Percentiles rank a stretch among this genome's conserved stretches.
Conservation (phyloP, 2,113 vertebrate genomes). For the Grallaria varia region DNA sequence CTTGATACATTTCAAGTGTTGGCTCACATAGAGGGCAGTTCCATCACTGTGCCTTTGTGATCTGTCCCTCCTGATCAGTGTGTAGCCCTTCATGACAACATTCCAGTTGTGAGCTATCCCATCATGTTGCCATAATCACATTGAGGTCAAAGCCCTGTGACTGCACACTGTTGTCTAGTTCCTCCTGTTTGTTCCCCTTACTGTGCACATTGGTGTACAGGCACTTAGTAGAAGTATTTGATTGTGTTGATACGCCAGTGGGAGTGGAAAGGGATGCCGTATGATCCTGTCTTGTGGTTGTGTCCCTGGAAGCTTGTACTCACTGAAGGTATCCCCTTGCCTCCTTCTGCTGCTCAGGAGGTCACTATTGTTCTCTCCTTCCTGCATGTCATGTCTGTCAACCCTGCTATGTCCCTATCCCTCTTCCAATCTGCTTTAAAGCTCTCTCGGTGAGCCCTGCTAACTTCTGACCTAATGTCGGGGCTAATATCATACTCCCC, state of each 20-base stretch:
- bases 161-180: not conserved
- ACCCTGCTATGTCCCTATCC: not conserved
- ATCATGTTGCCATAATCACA: not conserved
- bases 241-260: rapidly evolving
- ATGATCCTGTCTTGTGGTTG: not conserved
- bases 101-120: not conserved
- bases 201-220: not conserved
- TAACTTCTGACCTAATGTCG: not conserved
- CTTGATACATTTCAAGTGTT: not conserved
- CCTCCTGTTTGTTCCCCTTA: not conserved
- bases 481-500: not conserved
- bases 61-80: not conserved
- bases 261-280: not conserved
- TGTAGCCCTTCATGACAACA: too few relatives aligned
- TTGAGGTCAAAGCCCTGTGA: not conserved
- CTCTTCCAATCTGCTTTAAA: not conserved
- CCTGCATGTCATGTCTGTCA: not conserved
- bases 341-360: not conserved
- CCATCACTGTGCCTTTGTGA: rapidly evolving
- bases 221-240: not conserved
- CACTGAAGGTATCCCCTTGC: not conserved
- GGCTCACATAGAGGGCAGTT: not conserved
- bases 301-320: not conserved
- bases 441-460: not conserved
- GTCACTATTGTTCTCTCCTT: not conserved